These are phyloP conservation scores for Steromphala cineraria DNA, from an alignment of 2,888 invertebrate species.

Conservation along the genomic window DNA sequence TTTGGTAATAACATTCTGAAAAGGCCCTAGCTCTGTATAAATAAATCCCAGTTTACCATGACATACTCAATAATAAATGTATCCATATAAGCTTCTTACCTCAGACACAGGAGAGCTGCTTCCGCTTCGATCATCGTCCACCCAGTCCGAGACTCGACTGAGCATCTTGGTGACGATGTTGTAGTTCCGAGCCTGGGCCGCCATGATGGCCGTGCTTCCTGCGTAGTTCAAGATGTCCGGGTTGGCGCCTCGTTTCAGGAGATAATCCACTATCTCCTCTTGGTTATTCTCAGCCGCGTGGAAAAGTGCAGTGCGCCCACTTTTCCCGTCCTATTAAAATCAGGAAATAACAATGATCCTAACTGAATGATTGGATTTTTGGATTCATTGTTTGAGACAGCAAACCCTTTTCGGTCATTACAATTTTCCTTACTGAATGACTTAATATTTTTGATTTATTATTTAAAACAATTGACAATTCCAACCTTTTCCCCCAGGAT, in stretches of 20 bases:
- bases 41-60: too few relatives aligned
- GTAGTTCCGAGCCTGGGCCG: constrained; percentile 41
- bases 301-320: constrained; percentile 61
- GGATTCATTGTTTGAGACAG: too few relatives aligned
- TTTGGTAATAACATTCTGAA: too few relatives aligned
- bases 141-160: constrained; percentile 22
- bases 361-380: too few relatives aligned
- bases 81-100: neutral
- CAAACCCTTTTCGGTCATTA: too few relatives aligned
- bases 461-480: too few relatives aligned
- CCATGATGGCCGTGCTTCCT: constrained; percentile 48
- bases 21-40: too few relatives aligned
- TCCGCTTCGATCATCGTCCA: constrained; percentile 6
- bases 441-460: too few relatives aligned
- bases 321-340: constrained; percentile 60
- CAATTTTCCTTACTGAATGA: too few relatives aligned
- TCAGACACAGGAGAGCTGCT: neutral
- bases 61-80: too few relatives aligned
- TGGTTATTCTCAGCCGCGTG: constrained; percentile 61
- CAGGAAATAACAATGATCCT: neutral
- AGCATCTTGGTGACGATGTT: constrained; percentile 29
- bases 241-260: constrained; percentile 51
- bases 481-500: too few relatives aligned
- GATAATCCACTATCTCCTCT: constrained; percentile 45
- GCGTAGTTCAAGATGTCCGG: constrained; percentile 65